A percentile compares a stretch with the other conserved stretches of the same genome.
These are phyloP conservation scores for Propithecus coquereli DNA, from an alignment of 2,113 vertebrate species.

Conservation along the genomic window DNA sequence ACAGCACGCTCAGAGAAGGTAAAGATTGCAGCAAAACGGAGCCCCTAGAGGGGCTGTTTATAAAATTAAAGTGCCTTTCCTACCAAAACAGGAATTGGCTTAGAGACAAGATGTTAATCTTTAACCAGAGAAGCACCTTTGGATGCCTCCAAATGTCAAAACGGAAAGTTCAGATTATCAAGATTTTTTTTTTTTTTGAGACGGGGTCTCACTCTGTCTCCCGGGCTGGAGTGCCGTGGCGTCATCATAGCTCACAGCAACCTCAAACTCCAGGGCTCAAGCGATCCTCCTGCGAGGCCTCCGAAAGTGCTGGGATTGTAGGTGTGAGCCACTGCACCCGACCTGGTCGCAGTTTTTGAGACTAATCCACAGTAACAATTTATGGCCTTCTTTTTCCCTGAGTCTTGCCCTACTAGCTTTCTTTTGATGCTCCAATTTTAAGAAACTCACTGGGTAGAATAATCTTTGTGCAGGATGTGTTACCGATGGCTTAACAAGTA, in stretches of 20 bases:
- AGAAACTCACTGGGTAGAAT: neutral
- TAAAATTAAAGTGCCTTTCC: neutral
- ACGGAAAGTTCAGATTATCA: neutral
- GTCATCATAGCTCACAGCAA: neutral
- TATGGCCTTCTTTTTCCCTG: neutral
- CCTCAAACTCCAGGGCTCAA: neutral
- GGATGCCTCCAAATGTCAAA: neutral
- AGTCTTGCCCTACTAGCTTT: neutral
- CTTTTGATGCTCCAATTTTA: neutral
- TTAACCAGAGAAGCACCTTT: neutral
- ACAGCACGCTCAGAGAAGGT: neutral
- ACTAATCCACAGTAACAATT: neutral
- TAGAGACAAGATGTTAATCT: neutral
- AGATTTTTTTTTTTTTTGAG: neutral
- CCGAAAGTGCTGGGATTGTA: neutral
- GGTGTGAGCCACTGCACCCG: neutral
- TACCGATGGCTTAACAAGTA: neutral
- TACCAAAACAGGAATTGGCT: neutral
- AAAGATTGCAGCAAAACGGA: neutral
- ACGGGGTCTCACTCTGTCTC: neutral
- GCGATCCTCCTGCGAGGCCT: neutral
- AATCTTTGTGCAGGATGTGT: neutral
- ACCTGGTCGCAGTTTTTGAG: neutral
- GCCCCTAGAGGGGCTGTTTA: neutral
- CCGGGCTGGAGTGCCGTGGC: neutral